A percentile compares a stretch with the other conserved stretches of the same genome.
These are phyloP conservation scores for Microctonus aethiopoides DNA, from an alignment of 2,888 invertebrate genomes.

Conservation along the genomic window DNA sequence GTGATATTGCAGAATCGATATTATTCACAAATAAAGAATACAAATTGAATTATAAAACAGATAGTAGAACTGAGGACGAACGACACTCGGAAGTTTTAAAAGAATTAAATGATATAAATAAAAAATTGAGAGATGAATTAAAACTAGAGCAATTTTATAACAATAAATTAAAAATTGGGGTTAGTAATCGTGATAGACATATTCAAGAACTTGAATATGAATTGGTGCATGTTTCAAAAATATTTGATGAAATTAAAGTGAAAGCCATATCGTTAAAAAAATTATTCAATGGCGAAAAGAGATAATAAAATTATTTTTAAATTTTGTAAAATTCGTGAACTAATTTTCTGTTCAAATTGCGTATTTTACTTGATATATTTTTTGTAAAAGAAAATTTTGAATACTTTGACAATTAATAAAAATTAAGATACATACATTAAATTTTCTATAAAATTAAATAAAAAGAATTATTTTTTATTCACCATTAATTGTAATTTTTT, in stretches of 20 bases:
- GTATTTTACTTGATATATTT: too few species aligned
- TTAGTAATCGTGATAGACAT: constrained; percentile 56
- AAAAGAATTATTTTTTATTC: too few species aligned
- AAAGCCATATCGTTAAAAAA: constrained; percentile 45
- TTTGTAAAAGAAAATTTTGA: too few species aligned
- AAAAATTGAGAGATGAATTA: constrained; percentile 55
- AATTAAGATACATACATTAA: too few species aligned
- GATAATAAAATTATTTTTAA: too few species aligned
- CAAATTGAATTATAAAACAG: too few species aligned
- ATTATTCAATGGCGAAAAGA: too few species aligned
- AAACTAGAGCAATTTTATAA: constrained; percentile 4
- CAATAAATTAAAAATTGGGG: constrained; percentile 52
- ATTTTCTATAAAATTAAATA: too few species aligned
- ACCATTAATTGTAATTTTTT: not conserved
- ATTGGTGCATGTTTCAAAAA: constrained; percentile 60
- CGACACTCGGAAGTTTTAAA: constrained; percentile 47
- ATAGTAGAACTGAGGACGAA: too few species aligned
- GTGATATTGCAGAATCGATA: constrained; percentile 19
- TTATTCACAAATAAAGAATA: constrained; percentile 11
- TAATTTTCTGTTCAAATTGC: too few species aligned
- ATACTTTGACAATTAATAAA: too few species aligned
- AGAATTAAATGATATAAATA: constrained; percentile 55
- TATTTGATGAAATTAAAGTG: constrained; percentile 60
- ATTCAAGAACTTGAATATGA: constrained; percentile 64
- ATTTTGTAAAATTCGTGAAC: too few species aligned